Conservation (phyloP, 2,888 invertebrate species). For the Agriopis marginaria region DNA sequence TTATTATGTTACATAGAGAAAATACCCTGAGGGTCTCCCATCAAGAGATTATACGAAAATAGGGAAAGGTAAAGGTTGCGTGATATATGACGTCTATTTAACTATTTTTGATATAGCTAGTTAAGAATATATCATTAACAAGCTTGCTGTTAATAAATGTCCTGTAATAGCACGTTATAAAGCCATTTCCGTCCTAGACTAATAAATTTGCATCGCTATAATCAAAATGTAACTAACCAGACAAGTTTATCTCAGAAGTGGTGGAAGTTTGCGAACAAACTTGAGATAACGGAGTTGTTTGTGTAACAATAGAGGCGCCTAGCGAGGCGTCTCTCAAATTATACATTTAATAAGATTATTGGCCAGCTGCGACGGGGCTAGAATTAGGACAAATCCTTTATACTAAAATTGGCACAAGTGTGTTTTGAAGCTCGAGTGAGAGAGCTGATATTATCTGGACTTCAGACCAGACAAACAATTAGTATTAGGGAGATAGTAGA, state of each 20-base stretch:
- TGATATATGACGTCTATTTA: background rate
- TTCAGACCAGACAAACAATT: no score
- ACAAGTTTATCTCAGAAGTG: conserved; percentile 31
- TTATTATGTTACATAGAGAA: conserved; percentile 12
- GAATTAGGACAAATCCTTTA: conserved; percentile 18
- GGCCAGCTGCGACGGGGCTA: conserved; percentile 22
- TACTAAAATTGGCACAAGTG: background rate
- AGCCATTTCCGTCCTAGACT: conserved; percentile 26
- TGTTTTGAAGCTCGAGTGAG: background rate
- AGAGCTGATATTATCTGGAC: background rate
- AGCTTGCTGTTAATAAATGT: conserved; percentile 21
- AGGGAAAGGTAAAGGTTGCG: background rate
- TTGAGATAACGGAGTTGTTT: conserved; percentile 32
- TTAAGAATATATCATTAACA: background rate
- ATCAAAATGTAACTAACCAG: conserved; percentile 31
- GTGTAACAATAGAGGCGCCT: conserved; percentile 27
- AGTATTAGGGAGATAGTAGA: no score
- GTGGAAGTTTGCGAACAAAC: conserved; percentile 38
- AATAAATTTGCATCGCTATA: conserved; percentile 29
- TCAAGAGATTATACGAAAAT: conserved; percentile 13
- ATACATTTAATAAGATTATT: conserved; percentile 29
- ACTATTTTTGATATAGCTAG: conserved; percentile 4
- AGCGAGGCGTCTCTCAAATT: conserved; percentile 25
- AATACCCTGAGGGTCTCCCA: background rate
- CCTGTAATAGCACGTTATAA: conserved; percentile 24